Conservation (phyloP, 2,113 vertebrate species). For the Scolopax mira region DNA sequence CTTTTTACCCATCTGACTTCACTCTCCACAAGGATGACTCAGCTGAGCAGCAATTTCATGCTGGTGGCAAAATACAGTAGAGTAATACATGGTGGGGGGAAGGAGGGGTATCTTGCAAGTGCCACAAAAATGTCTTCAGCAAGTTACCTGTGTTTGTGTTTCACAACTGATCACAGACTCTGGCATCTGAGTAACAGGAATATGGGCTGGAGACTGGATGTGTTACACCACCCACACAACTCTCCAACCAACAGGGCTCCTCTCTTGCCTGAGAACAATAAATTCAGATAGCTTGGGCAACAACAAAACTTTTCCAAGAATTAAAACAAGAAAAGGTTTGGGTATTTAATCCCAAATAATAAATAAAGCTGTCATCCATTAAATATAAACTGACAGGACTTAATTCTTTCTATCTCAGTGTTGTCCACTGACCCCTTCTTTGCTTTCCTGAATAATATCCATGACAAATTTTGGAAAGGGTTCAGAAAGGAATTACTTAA, state of each 20-base stretch:
- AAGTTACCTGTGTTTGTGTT: not conserved
- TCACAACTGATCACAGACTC: not conserved
- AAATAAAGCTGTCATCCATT: not conserved
- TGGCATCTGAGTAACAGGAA: not conserved
- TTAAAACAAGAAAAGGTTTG: not conserved
- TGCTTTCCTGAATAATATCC: not conserved
- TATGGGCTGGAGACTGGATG: not conserved
- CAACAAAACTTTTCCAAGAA: constrained; percentile 29
- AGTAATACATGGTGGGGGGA: not conserved
- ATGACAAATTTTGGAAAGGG: not conserved
- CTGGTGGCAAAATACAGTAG: not conserved
- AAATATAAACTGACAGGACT: constrained; percentile 23
- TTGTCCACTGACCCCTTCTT: not conserved
- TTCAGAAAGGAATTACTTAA: not conserved
- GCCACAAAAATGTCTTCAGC: not conserved
- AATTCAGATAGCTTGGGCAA: constrained; percentile 26
- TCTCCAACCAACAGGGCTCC: not conserved
- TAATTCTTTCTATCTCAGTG: not conserved
- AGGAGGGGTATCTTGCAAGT: not conserved
- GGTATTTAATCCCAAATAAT: not conserved
- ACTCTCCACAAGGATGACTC: not conserved
- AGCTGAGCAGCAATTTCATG: not conserved
- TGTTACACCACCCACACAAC: not conserved
- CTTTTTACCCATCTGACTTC: not conserved
- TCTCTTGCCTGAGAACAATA: constrained; percentile 30